A percentile compares a stretch with the other conserved stretches of the same genome.
Conservation (phyloP, 2,888 invertebrate species). For the Apocheima hispidaria region DNA sequence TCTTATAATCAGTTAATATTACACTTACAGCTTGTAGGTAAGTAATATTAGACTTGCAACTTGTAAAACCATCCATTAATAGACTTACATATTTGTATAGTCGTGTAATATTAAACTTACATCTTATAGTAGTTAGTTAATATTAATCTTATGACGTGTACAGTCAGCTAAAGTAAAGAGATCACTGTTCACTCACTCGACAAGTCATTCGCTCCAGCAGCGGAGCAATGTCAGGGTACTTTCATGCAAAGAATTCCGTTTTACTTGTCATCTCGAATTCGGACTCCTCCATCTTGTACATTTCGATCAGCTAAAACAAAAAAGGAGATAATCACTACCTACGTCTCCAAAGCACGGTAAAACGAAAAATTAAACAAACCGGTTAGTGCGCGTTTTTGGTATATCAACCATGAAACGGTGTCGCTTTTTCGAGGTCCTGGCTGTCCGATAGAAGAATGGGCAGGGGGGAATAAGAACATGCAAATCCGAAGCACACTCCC, state of each 20-base stretch:
- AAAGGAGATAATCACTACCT: too few relatives aligned
- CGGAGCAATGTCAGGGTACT: conserved; percentile 79
- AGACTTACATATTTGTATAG: neutral
- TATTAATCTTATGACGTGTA: conserved; percentile 2
- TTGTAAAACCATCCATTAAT: too few relatives aligned
- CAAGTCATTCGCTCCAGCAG: conserved; percentile 73
- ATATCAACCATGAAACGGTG: too few relatives aligned
- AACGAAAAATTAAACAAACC: too few relatives aligned
- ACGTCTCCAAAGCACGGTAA: conserved; percentile 31
- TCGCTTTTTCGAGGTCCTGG: too few relatives aligned
- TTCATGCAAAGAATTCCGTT: conserved; percentile 96
- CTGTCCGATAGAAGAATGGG: too few relatives aligned
- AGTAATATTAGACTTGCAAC: neutral
- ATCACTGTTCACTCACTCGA: conserved; percentile 67
- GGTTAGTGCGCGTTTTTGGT: too few relatives aligned
- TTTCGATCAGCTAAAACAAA: conserved; percentile 94
- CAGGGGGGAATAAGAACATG: too few relatives aligned
- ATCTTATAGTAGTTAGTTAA: conserved; percentile 11
- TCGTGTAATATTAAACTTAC: conserved; percentile 12
- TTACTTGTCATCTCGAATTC: conserved; percentile 96
- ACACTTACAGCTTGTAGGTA: neutral
- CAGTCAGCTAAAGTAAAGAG: conserved; percentile 52
- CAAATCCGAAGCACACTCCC: too few relatives aligned
- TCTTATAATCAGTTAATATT: neutral
- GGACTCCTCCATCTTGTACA: conserved; percentile 97